phyloP scores from a whole-genome alignment of 2,888 invertebrate genomes.

The Lutraria lutraria region DNA sequence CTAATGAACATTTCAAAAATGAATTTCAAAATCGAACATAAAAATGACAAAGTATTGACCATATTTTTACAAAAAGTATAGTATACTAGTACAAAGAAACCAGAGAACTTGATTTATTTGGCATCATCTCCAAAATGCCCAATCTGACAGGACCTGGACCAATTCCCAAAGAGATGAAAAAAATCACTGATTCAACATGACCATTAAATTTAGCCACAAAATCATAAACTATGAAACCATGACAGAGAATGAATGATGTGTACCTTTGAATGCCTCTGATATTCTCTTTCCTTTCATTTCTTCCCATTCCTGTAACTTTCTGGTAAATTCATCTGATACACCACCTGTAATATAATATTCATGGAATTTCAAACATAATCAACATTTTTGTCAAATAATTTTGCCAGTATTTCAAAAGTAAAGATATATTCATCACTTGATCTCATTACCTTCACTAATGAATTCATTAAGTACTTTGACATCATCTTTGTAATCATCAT shows the following conservation, averaged over 20 bases:
- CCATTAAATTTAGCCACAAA: background rate
- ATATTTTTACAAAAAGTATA: too few relatives aligned
- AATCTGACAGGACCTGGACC: too few relatives aligned
- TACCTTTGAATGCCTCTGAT: slow-evolving; percentile 60
- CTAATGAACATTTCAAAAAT: too few relatives aligned
- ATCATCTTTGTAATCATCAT: slow-evolving; percentile 2
- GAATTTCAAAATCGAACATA: too few relatives aligned
- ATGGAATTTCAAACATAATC: background rate
- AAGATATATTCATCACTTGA: background rate
- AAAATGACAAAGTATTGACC: too few relatives aligned
- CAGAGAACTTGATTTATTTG: too few relatives aligned
- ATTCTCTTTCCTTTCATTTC: slow-evolving; percentile 85
- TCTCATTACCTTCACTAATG: background rate
- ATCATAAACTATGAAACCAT: background rate
- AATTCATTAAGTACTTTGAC: background rate
- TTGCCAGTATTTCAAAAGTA: background rate
- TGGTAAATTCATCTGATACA: slow-evolving; percentile 93
- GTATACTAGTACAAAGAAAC: too few relatives aligned
- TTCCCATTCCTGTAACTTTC: slow-evolving; percentile 95
- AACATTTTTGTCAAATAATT: background rate
- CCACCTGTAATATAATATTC: slow-evolving; percentile 70
- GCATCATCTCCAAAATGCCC: too few relatives aligned
- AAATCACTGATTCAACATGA: too few relatives aligned
- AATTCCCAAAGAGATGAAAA: too few relatives aligned
- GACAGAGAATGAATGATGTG: background rate